Evolutionary conservation across 2,113 vertebrate species (phyloP).

Genomic region (Heloderma charlesbogerti): DNA sequence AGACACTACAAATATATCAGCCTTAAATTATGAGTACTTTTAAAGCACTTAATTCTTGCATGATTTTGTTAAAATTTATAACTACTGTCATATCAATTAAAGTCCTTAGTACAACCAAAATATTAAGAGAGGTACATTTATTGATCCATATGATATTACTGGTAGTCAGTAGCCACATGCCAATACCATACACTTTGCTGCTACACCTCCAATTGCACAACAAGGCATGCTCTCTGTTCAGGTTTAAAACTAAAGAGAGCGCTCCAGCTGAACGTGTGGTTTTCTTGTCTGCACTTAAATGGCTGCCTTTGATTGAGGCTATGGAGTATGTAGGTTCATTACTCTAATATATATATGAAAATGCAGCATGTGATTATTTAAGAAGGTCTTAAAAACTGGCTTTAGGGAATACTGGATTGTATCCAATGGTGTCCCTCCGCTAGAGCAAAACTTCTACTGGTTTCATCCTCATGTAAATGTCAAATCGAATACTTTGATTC

Average conservation of each 20-base stretch:
- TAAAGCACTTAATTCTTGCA: not conserved
- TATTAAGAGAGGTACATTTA: not conserved
- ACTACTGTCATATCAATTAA: not conserved
- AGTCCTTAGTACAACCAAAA: not conserved
- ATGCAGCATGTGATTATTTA: not conserved
- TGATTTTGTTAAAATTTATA: not conserved
- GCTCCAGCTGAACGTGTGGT: not conserved
- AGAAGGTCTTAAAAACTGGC: not conserved
- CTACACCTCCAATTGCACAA: not conserved
- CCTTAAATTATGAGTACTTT: not conserved
- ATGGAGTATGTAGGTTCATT: not conserved
- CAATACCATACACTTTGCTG: not conserved
- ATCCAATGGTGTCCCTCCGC: too few species aligned
- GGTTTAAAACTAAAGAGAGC: constrained; percentile 18
- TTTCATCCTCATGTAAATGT: too few species aligned
- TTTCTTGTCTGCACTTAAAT: not conserved
- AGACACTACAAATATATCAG: not conserved
- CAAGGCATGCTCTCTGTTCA: constrained; percentile 11
- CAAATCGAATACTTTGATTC: too few species aligned
- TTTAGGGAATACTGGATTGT: not conserved
- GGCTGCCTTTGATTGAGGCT: not conserved
- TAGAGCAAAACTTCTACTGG: too few species aligned
- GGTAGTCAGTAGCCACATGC: not conserved
- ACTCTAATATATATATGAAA: not conserved
- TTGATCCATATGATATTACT: not conserved